Conservation (phyloP, 2,888 invertebrate genomes). For the Chorisops tibialis region DNA sequence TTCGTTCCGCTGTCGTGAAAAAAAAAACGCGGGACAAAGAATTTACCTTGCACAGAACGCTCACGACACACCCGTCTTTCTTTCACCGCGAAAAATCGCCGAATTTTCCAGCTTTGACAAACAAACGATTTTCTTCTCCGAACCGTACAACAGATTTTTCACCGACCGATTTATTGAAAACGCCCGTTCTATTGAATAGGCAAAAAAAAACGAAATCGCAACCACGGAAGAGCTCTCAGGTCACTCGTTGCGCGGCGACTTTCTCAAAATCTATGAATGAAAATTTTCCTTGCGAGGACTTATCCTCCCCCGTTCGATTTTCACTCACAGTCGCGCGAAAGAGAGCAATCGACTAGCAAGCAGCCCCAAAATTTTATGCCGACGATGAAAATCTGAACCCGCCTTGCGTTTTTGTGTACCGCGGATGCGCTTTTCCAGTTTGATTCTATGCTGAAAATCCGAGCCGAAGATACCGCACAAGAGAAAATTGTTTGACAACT, state of each 20-base stretch:
- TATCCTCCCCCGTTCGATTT: constrained; percentile 5
- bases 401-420: background rate
- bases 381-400: background rate
- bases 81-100: too few species aligned
- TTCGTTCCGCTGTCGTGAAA: too few species aligned
- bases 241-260: constrained; percentile 3
- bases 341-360: background rate
- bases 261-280: constrained; percentile 19
- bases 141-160: too few species aligned
- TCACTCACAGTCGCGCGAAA: background rate
- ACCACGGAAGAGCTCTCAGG: background rate
- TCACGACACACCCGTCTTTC: too few species aligned
- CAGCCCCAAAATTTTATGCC: background rate
- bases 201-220: background rate
- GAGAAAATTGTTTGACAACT: constrained; percentile 3
- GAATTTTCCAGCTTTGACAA: too few species aligned
- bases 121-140: too few species aligned
- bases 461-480: background rate
- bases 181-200: background rate
- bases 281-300: background rate
- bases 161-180: background rate
- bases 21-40: too few species aligned
- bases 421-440: background rate
- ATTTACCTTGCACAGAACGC: too few species aligned
- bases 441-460: background rate